These are phyloP conservation scores for Dendrolimus punctatus DNA, from an alignment of 1,140 invertebrate genomes.

Conservation along the genomic window DNA sequence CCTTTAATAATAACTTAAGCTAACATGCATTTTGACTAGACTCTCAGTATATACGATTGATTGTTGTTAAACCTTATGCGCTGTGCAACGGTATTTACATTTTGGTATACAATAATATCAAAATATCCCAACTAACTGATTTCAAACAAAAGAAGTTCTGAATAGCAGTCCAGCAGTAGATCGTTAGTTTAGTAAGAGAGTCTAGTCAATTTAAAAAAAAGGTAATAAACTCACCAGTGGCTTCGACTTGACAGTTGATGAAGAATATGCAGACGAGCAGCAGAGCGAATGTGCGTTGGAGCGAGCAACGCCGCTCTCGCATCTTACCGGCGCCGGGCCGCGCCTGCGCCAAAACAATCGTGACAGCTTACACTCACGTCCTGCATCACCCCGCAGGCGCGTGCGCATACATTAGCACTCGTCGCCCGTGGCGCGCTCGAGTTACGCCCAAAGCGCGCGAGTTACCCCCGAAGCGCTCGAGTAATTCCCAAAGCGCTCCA, in stretches of 20 bases:
- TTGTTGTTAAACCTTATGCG: too few species aligned
- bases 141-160: too few species aligned
- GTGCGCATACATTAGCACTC: conserved; percentile 13
- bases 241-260: conserved; percentile 53
- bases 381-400: conserved; percentile 43
- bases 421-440: too few species aligned
- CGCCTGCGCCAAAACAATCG: conserved; percentile 61
- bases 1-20: conserved; percentile 24
- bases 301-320: conserved; percentile 58
- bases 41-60: conserved; percentile 9
- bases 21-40: conserved; percentile 27
- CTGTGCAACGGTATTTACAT: too few species aligned
- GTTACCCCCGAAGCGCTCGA: too few species aligned
- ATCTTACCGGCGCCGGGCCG: conserved; percentile 64
- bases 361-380: conserved; percentile 38
- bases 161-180: too few species aligned
- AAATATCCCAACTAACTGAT: too few species aligned
- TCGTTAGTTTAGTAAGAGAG: conserved; percentile 16
- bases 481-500: too few species aligned
- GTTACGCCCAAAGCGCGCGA: too few species aligned
- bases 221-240: conserved; percentile 43
- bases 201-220: conserved; percentile 17
- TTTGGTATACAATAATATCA: too few species aligned
- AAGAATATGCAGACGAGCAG: conserved; percentile 57
- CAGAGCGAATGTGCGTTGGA: conserved; percentile 54